A percentile compares a stretch with the other conserved stretches of the same genome.
phyloP scores from a whole-genome alignment of 2,113 vertebrate genomes.

The Xiphophorus maculatus region DNA sequence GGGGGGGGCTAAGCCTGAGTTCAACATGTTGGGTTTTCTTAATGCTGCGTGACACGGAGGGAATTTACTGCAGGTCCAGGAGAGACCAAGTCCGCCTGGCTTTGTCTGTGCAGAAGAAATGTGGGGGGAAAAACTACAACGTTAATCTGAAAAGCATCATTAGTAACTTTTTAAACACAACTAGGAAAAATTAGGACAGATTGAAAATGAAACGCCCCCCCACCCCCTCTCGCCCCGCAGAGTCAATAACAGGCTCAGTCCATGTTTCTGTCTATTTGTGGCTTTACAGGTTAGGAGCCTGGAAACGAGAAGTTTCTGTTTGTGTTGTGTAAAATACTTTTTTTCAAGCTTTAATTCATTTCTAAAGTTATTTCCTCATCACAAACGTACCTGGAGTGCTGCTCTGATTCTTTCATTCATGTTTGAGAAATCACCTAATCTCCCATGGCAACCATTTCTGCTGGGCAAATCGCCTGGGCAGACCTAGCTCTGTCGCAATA shows the following conservation, averaged over 20 bases:
- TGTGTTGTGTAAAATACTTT: too few species aligned
- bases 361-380: too few species aligned
- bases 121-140: constrained; percentile 16
- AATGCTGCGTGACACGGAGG: constrained; percentile 59
- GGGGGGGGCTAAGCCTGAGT: constrained; percentile 39
- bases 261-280: constrained; percentile 37
- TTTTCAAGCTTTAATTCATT: too few species aligned
- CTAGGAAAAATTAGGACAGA: constrained; percentile 3
- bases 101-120: constrained; percentile 8
- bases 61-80: constrained; percentile 57
- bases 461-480: too few species aligned
- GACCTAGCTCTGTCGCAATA: too few species aligned
- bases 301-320: constrained; percentile 26
- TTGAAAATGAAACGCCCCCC: constrained; percentile 6
- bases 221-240: neutral
- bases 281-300: constrained; percentile 45
- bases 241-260: constrained; percentile 25
- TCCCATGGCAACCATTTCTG: too few species aligned
- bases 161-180: constrained; percentile 20
- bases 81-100: constrained; percentile 21
- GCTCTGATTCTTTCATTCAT: too few species aligned
- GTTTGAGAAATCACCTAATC: too few species aligned
- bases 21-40: constrained; percentile 66
- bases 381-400: too few species aligned
- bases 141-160: constrained; percentile 9